Conservation (phyloP, 2,888 invertebrate species). For the Auanema freiburgensis region DNA sequence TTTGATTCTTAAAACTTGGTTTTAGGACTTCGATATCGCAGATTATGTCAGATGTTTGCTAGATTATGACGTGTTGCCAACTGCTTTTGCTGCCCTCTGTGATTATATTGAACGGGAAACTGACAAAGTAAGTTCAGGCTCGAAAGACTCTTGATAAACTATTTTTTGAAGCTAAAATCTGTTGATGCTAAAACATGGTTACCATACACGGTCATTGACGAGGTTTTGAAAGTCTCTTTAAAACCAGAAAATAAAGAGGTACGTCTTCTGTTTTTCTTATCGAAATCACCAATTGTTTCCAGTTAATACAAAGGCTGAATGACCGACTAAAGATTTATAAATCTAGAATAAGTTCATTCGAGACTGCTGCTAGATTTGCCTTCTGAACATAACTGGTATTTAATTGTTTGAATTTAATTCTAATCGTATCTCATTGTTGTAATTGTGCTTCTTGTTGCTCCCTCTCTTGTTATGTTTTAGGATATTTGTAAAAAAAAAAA, state of each 20-base stretch:
- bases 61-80: slow-evolving; percentile 40
- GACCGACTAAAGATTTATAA: slow-evolving; percentile 9
- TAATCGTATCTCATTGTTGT: slow-evolving; percentile 2
- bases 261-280: background rate
- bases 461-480: background rate
- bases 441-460: slow-evolving; percentile 4
- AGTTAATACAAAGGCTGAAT: slow-evolving; percentile 10
- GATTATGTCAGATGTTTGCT: slow-evolving; percentile 47
- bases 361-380: slow-evolving; percentile 15
- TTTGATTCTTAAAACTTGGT: background rate
- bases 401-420: background rate
- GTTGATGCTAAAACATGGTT: slow-evolving; percentile 18
- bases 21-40: slow-evolving; percentile 43
- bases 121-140: slow-evolving; percentile 7
- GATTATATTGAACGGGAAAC: slow-evolving; percentile 30
- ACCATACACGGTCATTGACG: slow-evolving; percentile 33
- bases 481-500: too few species aligned
- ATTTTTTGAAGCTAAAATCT: slow-evolving; percentile 15
- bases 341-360: slow-evolving; percentile 12
- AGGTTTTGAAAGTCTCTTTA: slow-evolving; percentile 17
- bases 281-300: background rate
- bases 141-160: background rate
- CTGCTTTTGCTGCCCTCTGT: slow-evolving; percentile 32
- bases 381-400: slow-evolving; percentile 3
- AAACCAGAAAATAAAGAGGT: background rate